Percentiles rank a stretch among this genome's conserved stretches.
phyloP scores from a whole-genome alignment of 2,888 invertebrate species.

The Meteorus cinctellus region DNA sequence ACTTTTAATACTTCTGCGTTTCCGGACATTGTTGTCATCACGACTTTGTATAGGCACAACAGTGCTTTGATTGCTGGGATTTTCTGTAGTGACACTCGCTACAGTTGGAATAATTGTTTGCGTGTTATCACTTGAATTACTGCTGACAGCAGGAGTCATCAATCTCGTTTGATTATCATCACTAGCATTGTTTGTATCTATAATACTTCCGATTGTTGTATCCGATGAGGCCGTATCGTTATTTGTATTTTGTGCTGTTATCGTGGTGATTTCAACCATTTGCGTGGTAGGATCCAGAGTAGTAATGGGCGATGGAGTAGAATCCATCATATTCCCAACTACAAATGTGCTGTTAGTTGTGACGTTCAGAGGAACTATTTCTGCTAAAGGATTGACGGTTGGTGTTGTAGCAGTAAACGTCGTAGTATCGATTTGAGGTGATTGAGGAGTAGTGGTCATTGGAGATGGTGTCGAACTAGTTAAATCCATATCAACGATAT shows the following conservation, averaged over 20 bases:
- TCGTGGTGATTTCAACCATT: slow-evolving; percentile 15
- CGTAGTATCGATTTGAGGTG: slow-evolving; percentile 34
- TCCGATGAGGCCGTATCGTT: not conserved
- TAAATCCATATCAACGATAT: not conserved
- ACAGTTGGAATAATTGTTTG: slow-evolving; percentile 39
- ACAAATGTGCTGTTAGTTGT: not conserved
- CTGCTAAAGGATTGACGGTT: not conserved
- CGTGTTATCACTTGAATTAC: slow-evolving; percentile 40
- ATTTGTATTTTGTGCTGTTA: slow-evolving; percentile 6
- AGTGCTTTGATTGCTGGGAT: not conserved
- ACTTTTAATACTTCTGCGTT: slow-evolving; percentile 54
- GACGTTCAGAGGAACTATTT: not conserved
- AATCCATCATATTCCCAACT: not conserved
- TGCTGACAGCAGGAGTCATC: slow-evolving; percentile 33
- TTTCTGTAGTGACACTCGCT: slow-evolving; percentile 54
- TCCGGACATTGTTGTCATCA: slow-evolving; percentile 48
- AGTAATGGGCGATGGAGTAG: slow-evolving; percentile 3
- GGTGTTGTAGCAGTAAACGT: not conserved
- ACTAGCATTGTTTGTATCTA: slow-evolving; percentile 27
- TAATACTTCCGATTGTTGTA: not conserved
- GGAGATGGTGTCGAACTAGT: not conserved
- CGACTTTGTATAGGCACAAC: not conserved
- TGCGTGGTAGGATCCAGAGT: not conserved
- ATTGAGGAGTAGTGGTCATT: slow-evolving; percentile 27
- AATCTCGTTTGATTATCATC: slow-evolving; percentile 31